Evolutionary conservation across 2,113 vertebrate genomes (phyloP).

Genomic region (Semnornis frantzii): DNA sequence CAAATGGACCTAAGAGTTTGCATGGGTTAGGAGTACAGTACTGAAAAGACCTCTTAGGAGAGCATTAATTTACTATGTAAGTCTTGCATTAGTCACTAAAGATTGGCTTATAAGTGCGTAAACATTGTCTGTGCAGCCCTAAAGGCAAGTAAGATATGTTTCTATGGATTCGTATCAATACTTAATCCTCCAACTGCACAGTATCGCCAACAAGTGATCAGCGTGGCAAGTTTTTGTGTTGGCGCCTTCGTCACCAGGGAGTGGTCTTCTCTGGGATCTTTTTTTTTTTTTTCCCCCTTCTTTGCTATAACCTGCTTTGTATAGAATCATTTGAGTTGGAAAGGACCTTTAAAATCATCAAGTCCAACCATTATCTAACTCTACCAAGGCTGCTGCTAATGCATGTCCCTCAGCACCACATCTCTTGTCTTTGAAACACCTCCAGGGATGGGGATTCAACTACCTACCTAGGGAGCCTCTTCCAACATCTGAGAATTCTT

Average conservation of each 20-base stretch:
- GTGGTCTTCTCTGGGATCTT: background rate
- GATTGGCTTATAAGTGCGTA: background rate
- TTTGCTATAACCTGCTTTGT: background rate
- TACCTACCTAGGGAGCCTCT: too few relatives aligned
- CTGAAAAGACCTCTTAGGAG: background rate
- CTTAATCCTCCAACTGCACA: background rate
- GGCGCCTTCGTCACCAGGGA: rapidly evolving
- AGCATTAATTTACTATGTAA: background rate
- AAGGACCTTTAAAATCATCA: too few relatives aligned
- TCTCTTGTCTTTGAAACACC: too few relatives aligned
- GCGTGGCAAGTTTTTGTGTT: background rate
- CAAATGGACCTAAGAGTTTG: background rate
- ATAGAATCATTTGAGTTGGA: too few relatives aligned
- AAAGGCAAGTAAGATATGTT: background rate
- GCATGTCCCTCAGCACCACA: too few relatives aligned
- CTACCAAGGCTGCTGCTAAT: too few relatives aligned
- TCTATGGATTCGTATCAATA: background rate
- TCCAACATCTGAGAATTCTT: too few relatives aligned
- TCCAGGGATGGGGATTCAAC: too few relatives aligned
- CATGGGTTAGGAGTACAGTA: background rate
- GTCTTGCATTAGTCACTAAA: background rate
- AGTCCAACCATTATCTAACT: too few relatives aligned
- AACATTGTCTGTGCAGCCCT: background rate
- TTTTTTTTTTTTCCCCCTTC: background rate
- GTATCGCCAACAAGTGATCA: background rate